Evolutionary conservation across 2,113 vertebrate species (phyloP), one percentile per base, ranked within the genome.

Genomic region (Epinephelus lanceolatus): DNA sequence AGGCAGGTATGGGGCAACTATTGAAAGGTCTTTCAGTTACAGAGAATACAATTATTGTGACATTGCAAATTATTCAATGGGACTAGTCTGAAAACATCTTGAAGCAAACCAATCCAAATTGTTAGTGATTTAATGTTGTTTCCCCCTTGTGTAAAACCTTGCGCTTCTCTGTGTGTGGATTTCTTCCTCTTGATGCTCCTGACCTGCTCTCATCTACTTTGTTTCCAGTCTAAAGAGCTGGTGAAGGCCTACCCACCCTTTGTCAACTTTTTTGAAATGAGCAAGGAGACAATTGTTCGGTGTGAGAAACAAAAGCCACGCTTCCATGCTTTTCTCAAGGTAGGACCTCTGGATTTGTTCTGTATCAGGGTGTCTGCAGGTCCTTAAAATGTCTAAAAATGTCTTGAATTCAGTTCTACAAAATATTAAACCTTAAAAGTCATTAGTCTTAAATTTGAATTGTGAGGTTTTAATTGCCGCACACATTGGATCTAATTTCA

Each of bases 211-310:
- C 9, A 12, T 76, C 61, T 51, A 55, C 56, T 76, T 85, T 88
- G 45, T 89, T 88, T 87, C 69, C 92, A 99, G 98, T 99, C 98
- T 55, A 96, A 96, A 92, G 98, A 99, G 88, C 96, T 99, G 94
- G 92, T 99, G 83, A 99, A 97, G 95, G 97, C 96, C 15, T 99
- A 99, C 59, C 98, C 98, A 37, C 97, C 98, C 0, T 99, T 99
- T 92, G 97, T 99, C 92, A 99, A 99, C 95, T 99, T 99, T 83
- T 99, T 99, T 85, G 98, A 99, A 96, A 99, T 99, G 98, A 99
- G 98, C 94, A 99, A 99, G 87, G 98, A 99, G 91, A 98, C 96
- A 0, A 97, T 99, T 92, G 96, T 97, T 80, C 96, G 94, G 67
- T 99, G 98, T 95, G 98, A 99, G 92, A 99, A 96, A 92, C 98